These are phyloP conservation scores for Meliscaeva auricollis DNA, from an alignment of 2,888 invertebrate genomes.

Conservation along the genomic window DNA sequence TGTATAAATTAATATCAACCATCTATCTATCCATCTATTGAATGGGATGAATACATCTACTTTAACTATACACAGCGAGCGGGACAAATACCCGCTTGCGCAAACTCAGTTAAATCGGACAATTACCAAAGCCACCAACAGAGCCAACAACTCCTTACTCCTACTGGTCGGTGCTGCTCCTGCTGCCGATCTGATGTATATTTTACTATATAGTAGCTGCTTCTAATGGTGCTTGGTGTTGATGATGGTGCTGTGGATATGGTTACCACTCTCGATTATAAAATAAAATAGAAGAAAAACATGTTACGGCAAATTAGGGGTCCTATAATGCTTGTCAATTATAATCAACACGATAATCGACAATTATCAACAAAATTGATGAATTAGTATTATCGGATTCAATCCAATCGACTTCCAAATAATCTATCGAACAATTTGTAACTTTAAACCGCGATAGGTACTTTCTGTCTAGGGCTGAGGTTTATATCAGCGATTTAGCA, in stretches of 20 bases:
- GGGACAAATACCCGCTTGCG: conserved; percentile 54
- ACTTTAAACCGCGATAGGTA: too few relatives aligned
- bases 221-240: background rate
- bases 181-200: conserved; percentile 10
- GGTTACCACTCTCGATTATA: background rate
- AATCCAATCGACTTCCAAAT: too few relatives aligned
- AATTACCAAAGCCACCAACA: conserved; percentile 71
- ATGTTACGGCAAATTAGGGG: background rate
- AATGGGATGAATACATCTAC: conserved; percentile 18
- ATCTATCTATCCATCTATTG: conserved; percentile 31
- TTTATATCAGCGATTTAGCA: too few relatives aligned
- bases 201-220: background rate
- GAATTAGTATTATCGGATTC: too few relatives aligned
- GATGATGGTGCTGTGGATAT: background rate
- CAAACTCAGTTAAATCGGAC: conserved; percentile 62
- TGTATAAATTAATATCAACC: conserved; percentile 60
- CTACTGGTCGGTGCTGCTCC: conserved; percentile 27
- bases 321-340: too few relatives aligned
- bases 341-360: too few relatives aligned
- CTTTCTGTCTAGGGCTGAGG: too few relatives aligned
- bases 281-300: background rate
- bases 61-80: background rate
- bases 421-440: too few relatives aligned
- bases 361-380: too few relatives aligned
- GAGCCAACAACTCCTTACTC: conserved; percentile 40